These are phyloP conservation scores for Eueides isabella DNA, from an alignment of 1,140 invertebrate species.

Conservation along the genomic window DNA sequence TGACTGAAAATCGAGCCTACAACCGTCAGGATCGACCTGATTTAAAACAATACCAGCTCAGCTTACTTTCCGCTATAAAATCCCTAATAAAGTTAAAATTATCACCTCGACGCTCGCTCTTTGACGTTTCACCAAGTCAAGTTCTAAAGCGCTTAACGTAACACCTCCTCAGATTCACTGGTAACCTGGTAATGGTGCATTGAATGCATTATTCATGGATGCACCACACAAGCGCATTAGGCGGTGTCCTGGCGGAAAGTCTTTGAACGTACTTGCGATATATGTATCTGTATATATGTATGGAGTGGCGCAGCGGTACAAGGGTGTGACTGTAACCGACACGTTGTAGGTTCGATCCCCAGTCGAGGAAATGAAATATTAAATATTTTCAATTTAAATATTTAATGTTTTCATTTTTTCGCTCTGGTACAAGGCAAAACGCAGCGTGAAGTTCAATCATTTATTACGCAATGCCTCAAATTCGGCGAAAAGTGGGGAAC, in stretches of 20 bases:
- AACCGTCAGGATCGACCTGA: neutral
- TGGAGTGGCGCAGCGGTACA: no score
- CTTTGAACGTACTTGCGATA: neutral
- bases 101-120: neutral
- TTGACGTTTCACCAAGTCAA: neutral
- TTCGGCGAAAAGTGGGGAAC: no score
- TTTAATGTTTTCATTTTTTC: no score
- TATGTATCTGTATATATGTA: neutral
- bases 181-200: conserved; percentile 7
- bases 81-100: neutral
- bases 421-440: no score
- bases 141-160: conserved; percentile 4
- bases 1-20: no score
- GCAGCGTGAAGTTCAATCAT: no score
- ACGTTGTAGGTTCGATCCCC: no score
- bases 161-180: conserved; percentile 3
- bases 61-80: neutral
- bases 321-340: no score
- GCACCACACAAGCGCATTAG: conserved; percentile 3
- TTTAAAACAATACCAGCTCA: neutral
- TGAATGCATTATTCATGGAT: conserved; percentile 1
- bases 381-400: no score
- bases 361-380: no score
- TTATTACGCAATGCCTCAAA: no score
- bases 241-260: neutral